Evolutionary conservation across 1,140 invertebrate species (phyloP), one percentile per base, ranked within the genome.

Genomic region (Diploscapter pachys): DNA sequence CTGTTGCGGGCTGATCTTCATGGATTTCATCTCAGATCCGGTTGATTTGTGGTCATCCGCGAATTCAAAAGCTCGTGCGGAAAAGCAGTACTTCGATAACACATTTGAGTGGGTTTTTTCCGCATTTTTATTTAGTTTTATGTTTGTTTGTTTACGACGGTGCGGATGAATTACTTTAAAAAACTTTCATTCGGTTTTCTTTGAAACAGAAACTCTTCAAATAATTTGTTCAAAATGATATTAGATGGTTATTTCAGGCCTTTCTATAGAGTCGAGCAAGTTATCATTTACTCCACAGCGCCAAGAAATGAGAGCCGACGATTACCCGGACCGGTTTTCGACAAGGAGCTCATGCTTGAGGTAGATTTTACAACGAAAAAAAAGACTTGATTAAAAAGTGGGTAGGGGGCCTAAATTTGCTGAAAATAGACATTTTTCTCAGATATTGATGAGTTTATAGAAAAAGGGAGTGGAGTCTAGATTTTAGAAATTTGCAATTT

Each of bases 11-110:
- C 52, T 68, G 51, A 55, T 55, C 66, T 68, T 68, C 52, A 52
- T 68, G 6, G 8, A 52, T 1, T 11, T 68, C 48, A 68, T 92
- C 3, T 97, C 94, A 0, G 91, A 99, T 89, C 96, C 96, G 0
- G 95, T 99, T 0, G 91, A 98, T 86, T 87, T 99, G 50, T 99
- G 97, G 97, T 95, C 95, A 0, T 90, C 95, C 0, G 92, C 94
- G 0, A 87, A 88, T 54, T 95, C 93, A 2, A 89, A 91, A 55
- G 93, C 94, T 2, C 89, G 96, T 4, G 80, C 91, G 5, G 94
- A 99, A 87, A 90, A 91, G 73, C 89, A 93, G 74, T 98, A 91
- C 87, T 99, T 93, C 86, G 94, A 99, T 86, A 89, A 89, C 2
- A 91, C 94, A 80, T 96, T 97, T 86, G 90, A 73, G 81, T 84